A percentile compares a stretch with the other conserved stretches of the same genome.
Evolutionary conservation across 2,113 vertebrate species (phyloP).

Genomic region (Gavia stellata): DNA sequence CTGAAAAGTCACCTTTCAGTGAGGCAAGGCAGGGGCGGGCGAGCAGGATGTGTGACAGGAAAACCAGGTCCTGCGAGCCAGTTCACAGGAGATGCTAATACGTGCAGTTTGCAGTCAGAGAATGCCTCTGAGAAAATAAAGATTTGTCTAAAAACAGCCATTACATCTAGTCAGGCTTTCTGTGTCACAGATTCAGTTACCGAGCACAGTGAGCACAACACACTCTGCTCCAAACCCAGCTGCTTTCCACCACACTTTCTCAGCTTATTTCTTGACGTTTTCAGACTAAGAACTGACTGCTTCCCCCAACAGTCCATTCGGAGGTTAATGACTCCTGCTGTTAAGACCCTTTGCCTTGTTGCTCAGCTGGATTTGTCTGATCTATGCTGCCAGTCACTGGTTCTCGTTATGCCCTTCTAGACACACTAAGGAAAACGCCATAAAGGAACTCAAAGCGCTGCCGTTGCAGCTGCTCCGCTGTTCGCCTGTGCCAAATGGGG

Average conservation of each 20-base stretch:
- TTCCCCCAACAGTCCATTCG: neutral
- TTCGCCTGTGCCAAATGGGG: fast-evolving
- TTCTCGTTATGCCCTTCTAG: neutral
- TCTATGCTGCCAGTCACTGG: neutral
- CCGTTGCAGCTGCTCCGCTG: neutral
- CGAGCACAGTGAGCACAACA: fast-evolving
- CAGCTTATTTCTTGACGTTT: neutral
- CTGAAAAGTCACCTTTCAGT: fast-evolving
- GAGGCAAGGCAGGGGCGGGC: neutral
- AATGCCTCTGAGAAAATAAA: neutral
- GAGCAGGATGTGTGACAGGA: neutral
- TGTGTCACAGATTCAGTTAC: neutral
- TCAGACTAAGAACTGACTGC: neutral
- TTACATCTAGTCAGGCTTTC: neutral
- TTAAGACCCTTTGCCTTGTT: neutral
- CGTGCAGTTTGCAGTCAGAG: neutral
- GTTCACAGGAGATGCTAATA: neutral
- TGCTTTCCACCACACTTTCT: neutral
- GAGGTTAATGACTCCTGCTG: neutral
- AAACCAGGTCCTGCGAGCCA: neutral
- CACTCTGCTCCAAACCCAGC: neutral
- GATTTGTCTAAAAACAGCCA: neutral
- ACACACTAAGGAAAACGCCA: neutral
- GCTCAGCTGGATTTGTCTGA: neutral
- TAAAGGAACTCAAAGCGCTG: neutral